phyloP scores from a whole-genome alignment of 1,140 invertebrate species.

The Camponotus vicinus region DNA sequence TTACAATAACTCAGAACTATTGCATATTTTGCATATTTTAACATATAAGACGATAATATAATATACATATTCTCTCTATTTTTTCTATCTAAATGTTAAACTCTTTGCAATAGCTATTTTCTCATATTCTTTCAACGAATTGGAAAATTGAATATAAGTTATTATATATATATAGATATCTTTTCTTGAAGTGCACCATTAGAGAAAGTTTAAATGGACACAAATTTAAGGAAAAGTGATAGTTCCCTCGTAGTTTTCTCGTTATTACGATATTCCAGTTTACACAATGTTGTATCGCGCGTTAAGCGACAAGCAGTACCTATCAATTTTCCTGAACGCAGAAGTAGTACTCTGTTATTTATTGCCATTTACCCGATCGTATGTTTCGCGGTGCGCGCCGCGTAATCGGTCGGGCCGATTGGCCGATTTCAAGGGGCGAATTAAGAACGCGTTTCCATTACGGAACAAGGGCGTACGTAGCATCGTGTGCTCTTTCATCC shows the following conservation, averaged over 20 bases:
- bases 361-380: slow-evolving; percentile 48
- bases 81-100: too few species aligned
- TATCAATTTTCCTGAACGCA: slow-evolving; percentile 36
- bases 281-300: slow-evolving; percentile 32
- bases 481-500: not conserved
- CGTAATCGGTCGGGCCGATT: slow-evolving; percentile 36
- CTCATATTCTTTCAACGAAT: not conserved
- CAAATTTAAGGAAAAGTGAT: slow-evolving; percentile 15
- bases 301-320: slow-evolving; percentile 18
- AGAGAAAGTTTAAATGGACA: not conserved
- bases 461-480: slow-evolving; percentile 24
- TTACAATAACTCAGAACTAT: too few species aligned
- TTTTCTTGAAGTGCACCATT: not conserved
- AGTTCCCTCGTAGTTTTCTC: not conserved
- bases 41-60: too few species aligned
- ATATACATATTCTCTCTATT: too few species aligned
- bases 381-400: slow-evolving; percentile 13
- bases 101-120: too few species aligned
- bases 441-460: slow-evolving; percentile 46
- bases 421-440: slow-evolving; percentile 24
- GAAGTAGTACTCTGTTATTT: slow-evolving; percentile 52
- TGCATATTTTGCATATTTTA: too few species aligned
- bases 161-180: not conserved
- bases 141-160: slow-evolving; percentile 1
- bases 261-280: slow-evolving; percentile 28